phyloP scores from a whole-genome alignment of 2,888 invertebrate genomes.

The Lycophotia porphyrea region DNA sequence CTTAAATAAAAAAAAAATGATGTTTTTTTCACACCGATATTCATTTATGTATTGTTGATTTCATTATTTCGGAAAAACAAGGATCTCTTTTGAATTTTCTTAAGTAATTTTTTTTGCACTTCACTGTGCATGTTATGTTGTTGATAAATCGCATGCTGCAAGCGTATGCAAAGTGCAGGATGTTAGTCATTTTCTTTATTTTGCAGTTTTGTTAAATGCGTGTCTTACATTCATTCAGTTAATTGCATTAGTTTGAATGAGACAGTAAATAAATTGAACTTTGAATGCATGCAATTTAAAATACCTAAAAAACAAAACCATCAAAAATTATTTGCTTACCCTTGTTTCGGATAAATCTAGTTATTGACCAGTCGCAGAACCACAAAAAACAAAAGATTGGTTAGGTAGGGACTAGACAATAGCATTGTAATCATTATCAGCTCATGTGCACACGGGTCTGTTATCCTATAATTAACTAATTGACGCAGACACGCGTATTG shows the following conservation, averaged over 20 bases:
- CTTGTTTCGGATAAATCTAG: not conserved
- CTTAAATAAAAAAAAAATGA: too few relatives aligned
- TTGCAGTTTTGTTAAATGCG: not conserved
- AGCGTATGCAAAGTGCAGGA: slow-evolving; percentile 8
- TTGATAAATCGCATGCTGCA: slow-evolving; percentile 4
- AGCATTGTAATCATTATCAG: not conserved
- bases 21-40: not conserved
- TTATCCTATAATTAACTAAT: slow-evolving; percentile 37
- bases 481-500: slow-evolving; percentile 20
- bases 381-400: not conserved
- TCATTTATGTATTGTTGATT: not conserved
- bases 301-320: not conserved
- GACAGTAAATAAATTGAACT: not conserved
- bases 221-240: not conserved
- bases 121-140: not conserved
- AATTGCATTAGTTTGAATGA: not conserved
- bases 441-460: slow-evolving; percentile 16
- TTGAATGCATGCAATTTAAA: too few relatives aligned
- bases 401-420: not conserved
- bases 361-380: not conserved
- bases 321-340: not conserved
- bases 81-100: not conserved
- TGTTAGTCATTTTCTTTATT: not conserved
- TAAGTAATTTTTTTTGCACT: not conserved
- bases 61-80: not conserved